These are phyloP conservation scores for Lemur catta DNA, from an alignment of 2,797 vertebrate genomes.

Conservation along the genomic window DNA sequence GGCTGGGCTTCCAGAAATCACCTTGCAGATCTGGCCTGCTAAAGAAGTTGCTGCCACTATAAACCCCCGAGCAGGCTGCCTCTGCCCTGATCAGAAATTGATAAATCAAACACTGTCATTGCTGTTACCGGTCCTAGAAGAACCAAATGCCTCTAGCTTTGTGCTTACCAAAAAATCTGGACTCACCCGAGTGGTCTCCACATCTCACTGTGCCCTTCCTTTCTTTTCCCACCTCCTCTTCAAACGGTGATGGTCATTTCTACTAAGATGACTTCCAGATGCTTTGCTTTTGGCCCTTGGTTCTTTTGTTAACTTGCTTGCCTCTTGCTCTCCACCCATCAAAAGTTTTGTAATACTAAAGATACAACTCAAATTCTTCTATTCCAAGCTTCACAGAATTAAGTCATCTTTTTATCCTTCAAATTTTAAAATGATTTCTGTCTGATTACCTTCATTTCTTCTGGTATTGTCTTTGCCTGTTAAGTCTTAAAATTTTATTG, in stretches of 20 bases:
- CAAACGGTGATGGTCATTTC: background rate
- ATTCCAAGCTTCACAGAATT: background rate
- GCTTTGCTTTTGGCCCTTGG: background rate
- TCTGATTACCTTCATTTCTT: conserved; percentile 5
- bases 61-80: background rate
- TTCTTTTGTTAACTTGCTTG: background rate
- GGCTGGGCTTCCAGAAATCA: background rate
- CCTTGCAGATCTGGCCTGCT: background rate
- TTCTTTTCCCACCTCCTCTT: background rate
- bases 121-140: background rate
- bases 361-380: background rate
- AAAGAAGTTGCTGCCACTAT: background rate
- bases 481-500: background rate
- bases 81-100: background rate
- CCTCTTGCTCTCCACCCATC: background rate
- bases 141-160: background rate
- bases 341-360: background rate
- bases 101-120: background rate
- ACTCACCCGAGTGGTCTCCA: too few species aligned
- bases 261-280: background rate
- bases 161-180: background rate
- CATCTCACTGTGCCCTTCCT: background rate
- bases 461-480: background rate
- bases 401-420: background rate
- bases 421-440: background rate